phyloP scores from a whole-genome alignment of 2,797 vertebrate species.

The Arnoldichthys spilopterus region DNA sequence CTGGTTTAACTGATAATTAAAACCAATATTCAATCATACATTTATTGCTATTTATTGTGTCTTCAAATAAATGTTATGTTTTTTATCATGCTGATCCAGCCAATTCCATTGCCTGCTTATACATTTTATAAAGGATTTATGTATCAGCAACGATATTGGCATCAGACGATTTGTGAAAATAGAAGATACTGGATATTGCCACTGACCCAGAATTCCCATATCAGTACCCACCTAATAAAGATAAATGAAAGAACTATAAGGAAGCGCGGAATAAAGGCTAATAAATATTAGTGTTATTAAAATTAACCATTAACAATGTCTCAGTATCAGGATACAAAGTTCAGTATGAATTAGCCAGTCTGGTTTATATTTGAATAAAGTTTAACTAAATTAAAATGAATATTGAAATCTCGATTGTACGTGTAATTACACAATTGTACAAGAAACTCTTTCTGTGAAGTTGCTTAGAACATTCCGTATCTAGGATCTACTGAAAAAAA shows the following conservation, averaged over 20 bases:
- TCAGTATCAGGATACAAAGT: slow-evolving; percentile 15
- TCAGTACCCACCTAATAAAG: neutral
- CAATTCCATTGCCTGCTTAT: no score
- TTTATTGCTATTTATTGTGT: no score
- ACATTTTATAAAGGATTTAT: no score
- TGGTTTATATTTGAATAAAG: slow-evolving; percentile 8
- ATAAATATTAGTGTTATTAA: slow-evolving; percentile 8
- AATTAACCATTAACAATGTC: slow-evolving; percentile 29
- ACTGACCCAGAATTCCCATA: neutral
- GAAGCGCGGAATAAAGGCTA: neutral
- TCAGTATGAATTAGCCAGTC: neutral
- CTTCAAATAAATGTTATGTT: no score
- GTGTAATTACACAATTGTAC: no score
- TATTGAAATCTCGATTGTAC: neutral
- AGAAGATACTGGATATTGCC: neutral
- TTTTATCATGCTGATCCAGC: no score
- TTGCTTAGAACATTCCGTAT: no score
- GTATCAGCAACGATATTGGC: no score
- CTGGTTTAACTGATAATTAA: no score
- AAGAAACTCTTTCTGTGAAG: no score
- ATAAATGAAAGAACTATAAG: neutral
- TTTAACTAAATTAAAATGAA: neutral
- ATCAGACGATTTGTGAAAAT: no score
- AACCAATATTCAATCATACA: no score
- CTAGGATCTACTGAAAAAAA: neutral